phyloP scores from a whole-genome alignment of 2,113 vertebrate species.

The Onychostoma macrolepis region DNA sequence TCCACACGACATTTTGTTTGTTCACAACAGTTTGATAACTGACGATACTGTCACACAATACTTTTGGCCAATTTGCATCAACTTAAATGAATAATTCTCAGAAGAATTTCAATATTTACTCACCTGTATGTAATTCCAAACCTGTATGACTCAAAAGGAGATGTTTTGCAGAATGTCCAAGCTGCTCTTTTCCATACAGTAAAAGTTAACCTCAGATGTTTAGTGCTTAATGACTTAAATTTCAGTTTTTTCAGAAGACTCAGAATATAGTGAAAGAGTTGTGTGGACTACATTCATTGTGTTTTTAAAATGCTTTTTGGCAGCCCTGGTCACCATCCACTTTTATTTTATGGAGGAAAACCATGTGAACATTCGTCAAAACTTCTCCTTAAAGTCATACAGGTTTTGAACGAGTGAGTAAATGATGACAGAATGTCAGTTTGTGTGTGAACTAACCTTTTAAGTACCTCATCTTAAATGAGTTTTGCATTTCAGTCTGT shows the following conservation, averaged over 20 bases:
- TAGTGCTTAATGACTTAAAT: neutral
- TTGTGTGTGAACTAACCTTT: no score
- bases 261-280: neutral
- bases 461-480: constrained; percentile 66
- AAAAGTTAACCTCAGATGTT: neutral
- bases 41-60: neutral
- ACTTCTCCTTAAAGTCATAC: neutral
- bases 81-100: neutral
- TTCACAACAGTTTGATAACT: constrained; percentile 19
- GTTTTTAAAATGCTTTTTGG: neutral
- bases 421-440: neutral
- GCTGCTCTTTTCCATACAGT: neutral
- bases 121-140: neutral
- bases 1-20: constrained; percentile 43
- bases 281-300: neutral
- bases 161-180: neutral
- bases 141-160: neutral
- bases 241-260: neutral
- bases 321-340: neutral
- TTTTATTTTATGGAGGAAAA: neutral
- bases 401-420: neutral
- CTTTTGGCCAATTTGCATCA: neutral
- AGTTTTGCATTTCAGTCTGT: constrained; percentile 63
- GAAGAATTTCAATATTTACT: neutral
- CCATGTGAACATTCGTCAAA: neutral